These are phyloP conservation scores for Cataglyphis hispanica DNA, from an alignment of 1,140 invertebrate genomes.

Conservation along the genomic window DNA sequence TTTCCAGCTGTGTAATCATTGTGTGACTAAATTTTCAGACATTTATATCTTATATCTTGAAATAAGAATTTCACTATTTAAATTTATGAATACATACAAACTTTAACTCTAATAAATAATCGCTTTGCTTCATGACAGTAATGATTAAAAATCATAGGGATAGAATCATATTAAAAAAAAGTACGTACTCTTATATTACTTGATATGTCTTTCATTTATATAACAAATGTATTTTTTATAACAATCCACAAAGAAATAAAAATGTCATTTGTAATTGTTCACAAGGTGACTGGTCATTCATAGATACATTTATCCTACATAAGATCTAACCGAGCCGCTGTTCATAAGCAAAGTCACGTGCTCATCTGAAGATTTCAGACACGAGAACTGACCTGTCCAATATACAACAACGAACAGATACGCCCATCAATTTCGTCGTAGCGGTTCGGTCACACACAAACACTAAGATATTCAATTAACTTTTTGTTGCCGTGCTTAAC, in stretches of 20 bases:
- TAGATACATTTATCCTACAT: not conserved
- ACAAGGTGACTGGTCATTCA: not conserved
- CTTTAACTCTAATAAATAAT: not conserved
- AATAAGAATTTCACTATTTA: not conserved
- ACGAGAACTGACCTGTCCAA: not conserved
- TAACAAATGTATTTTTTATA: not conserved
- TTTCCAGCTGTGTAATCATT: not conserved
- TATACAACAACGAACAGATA: conserved; percentile 27
- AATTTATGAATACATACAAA: not conserved
- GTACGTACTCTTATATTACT: not conserved
- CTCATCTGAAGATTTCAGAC: not conserved
- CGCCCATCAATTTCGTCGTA: conserved; percentile 19
- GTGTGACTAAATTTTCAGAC: not conserved
- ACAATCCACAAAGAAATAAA: not conserved
- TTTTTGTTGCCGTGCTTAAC: conserved; percentile 54
- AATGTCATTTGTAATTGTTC: not conserved
- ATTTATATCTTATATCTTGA: not conserved
- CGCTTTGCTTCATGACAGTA: not conserved
- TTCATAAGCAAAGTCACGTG: not conserved
- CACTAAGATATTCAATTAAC: conserved; percentile 66
- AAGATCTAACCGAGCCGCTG: not conserved
- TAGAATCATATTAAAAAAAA: not conserved
- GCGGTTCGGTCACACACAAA: conserved; percentile 33
- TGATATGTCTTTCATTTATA: not conserved
- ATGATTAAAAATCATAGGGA: not conserved